Conservation (phyloP, 2,797 vertebrate genomes). For the Lates japonicus region DNA sequence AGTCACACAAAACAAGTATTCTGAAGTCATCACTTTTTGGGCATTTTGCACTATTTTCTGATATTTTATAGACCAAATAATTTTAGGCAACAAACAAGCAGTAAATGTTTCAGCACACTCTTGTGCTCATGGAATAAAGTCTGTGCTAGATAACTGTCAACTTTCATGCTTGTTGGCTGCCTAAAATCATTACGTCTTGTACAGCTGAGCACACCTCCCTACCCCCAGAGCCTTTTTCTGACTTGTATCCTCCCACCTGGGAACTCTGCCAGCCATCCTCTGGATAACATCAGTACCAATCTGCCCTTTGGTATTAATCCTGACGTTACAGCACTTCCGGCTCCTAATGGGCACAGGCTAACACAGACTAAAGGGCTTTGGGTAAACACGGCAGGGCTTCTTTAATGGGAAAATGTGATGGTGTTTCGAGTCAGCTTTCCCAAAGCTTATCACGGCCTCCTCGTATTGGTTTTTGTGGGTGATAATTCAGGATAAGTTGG, state of each 20-base stretch:
- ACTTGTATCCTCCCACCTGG: conserved; percentile 49
- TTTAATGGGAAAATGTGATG: conserved; percentile 36
- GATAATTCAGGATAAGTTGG: conserved; percentile 75
- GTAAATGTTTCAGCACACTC: neutral
- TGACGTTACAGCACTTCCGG: conserved; percentile 42
- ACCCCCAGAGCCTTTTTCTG: neutral
- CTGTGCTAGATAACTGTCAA: too few species aligned
- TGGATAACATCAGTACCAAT: conserved; percentile 64
- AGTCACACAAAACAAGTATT: neutral
- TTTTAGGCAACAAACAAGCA: neutral
- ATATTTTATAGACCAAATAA: neutral
- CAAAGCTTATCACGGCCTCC: conserved; percentile 53
- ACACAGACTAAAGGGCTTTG: conserved; percentile 37
- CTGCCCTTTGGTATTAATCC: conserved; percentile 63
- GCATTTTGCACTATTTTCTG: neutral
- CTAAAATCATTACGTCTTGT: too few species aligned
- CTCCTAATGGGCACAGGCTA: conserved; percentile 44
- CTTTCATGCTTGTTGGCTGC: too few species aligned
- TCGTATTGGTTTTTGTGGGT: conserved; percentile 63
- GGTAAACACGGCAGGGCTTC: conserved; percentile 42
- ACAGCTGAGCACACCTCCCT: too few species aligned
- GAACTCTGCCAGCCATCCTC: conserved; percentile 60
- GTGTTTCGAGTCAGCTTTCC: conserved; percentile 40
- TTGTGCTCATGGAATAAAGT: too few species aligned
- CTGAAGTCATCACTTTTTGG: neutral